phyloP scores from a whole-genome alignment of 1,140 invertebrate species.

The Conopomorpha cramerella region DNA sequence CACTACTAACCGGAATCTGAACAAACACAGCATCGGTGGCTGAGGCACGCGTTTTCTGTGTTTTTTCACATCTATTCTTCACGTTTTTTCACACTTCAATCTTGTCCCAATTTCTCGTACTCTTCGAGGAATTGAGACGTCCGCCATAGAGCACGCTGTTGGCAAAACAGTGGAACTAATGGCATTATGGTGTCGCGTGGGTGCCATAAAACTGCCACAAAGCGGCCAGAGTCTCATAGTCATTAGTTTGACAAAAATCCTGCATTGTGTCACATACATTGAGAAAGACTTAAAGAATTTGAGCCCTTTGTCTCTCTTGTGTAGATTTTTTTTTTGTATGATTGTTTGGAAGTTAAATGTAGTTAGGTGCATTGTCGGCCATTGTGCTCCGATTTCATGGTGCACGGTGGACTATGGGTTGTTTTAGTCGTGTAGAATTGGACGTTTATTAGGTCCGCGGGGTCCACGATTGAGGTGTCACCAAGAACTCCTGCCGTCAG shows the following conservation, averaged over 20 bases:
- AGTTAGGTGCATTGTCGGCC: constrained; percentile 37
- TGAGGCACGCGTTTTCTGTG: constrained; percentile 27
- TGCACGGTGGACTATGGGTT: constrained; percentile 20
- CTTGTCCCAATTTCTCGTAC: constrained; percentile 23
- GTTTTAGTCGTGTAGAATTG: constrained; percentile 40
- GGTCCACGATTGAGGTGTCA: constrained; percentile 31
- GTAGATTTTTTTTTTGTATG: constrained; percentile 33
- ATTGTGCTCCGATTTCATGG: constrained; percentile 39
- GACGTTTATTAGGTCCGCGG: constrained; percentile 48
- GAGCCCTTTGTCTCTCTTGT: constrained; percentile 27
- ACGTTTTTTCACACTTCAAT: constrained; percentile 23
- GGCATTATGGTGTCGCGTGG: constrained; percentile 51
- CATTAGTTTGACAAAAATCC: constrained; percentile 41
- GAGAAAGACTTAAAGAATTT: constrained; percentile 33
- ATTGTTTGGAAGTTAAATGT: constrained; percentile 58
- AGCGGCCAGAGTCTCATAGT: constrained; percentile 28
- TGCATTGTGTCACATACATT: constrained; percentile 31
- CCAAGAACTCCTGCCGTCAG: no score
- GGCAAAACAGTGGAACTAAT: constrained; percentile 54
- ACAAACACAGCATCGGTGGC: constrained; percentile 5
- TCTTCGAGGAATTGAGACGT: constrained; percentile 32
- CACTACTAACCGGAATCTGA: constrained; percentile 11
- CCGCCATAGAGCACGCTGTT: constrained; percentile 22
- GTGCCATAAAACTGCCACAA: constrained; percentile 45
- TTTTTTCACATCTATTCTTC: background rate